Base-by-base conservation (phyloP, 2,888 invertebrate species). In the Athalia rosae region DNA sequence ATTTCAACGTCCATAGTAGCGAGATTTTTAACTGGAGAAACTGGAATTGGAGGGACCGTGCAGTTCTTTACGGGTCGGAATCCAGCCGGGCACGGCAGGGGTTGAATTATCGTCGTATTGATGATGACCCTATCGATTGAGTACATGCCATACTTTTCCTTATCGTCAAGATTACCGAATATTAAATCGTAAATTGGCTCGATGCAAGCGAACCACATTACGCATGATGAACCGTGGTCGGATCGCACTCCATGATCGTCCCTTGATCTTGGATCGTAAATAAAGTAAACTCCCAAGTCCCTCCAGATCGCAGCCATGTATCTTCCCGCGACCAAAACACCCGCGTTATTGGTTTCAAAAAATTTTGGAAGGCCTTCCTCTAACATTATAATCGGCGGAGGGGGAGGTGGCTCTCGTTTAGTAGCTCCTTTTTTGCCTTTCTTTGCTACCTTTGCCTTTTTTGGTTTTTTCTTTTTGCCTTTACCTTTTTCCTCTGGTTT, bases 201-300 rank as follows among this genome's bases (percentile, higher is more conserved):
- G 4, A 86, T 78, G 13, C 88, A 88, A 0, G 88, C 89, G 64
- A 88, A 89, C 89, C 89, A 89, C 84, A 86, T 84, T 1, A 83
- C 80, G 78, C 88, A 88, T 0, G 86, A 84, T 0, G 83, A 77
- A 0, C 86, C 87, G 0, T 58, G 4, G 8, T 82, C 80, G 7
- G 78, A 58, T 13, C 78, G 67, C n/a, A 77, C 28, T 1, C 87
- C 88, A 28, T 83, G 80, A 4, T 84, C 79, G 41, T 80, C 85
- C 3, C 83, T 78, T 0, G 84, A 79, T 28, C 83, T 83, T 3
- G 89, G 85, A 78, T 87, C 87, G 79, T 85, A 89, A 82, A 86
- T 83, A 76, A 89, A 89, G 67, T 85, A 89, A 0, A 89, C 82
- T 0, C 89, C 88, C 11, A 83, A 82, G 48, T 88, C 86, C 58